These are phyloP conservation scores for Dasypolia templi DNA, from an alignment of 2,888 invertebrate species.

Conservation along the genomic window DNA sequence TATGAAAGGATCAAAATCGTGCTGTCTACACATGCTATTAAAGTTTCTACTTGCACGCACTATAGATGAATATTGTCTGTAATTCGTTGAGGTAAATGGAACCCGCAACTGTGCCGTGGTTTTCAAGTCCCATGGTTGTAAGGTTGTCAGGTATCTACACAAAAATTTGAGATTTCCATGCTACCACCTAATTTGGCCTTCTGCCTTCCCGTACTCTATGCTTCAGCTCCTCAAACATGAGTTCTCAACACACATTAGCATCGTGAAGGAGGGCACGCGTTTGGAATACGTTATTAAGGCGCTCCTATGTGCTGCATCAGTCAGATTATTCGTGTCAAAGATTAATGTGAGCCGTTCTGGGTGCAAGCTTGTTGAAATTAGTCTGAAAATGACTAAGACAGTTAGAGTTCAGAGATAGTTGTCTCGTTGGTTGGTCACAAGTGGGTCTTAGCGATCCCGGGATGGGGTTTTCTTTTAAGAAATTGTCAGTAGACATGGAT, in stretches of 20 bases:
- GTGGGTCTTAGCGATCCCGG: not conserved
- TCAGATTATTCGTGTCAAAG: slow-evolving; percentile 17
- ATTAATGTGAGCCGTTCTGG: slow-evolving; percentile 19
- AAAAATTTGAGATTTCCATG: not conserved
- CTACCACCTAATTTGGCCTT: not conserved
- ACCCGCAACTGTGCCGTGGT: too few species aligned
- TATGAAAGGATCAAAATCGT: too few species aligned
- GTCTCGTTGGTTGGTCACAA: not conserved
- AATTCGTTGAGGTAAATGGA: too few species aligned
- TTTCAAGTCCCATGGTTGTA: too few species aligned
- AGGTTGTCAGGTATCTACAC: not conserved
- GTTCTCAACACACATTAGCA: slow-evolving; percentile 54
- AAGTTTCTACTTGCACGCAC: too few species aligned
- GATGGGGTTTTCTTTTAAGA: not conserved
- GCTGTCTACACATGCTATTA: too few species aligned
- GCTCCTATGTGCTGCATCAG: slow-evolving; percentile 24
- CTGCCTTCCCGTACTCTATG: not conserved
- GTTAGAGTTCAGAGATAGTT: too few species aligned
- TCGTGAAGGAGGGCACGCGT: slow-evolving; percentile 36
- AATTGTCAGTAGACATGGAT: not conserved
- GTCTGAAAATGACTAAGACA: not conserved
- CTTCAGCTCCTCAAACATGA: slow-evolving; percentile 20
- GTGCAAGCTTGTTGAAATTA: not conserved
- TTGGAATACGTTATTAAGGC: slow-evolving; percentile 39
- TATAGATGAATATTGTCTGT: too few species aligned